A percentile compares a stretch with the other conserved stretches of the same genome.
phyloP scores from a whole-genome alignment of 2,797 vertebrate genomes.

The Schizopygopsis pylzovi region DNA sequence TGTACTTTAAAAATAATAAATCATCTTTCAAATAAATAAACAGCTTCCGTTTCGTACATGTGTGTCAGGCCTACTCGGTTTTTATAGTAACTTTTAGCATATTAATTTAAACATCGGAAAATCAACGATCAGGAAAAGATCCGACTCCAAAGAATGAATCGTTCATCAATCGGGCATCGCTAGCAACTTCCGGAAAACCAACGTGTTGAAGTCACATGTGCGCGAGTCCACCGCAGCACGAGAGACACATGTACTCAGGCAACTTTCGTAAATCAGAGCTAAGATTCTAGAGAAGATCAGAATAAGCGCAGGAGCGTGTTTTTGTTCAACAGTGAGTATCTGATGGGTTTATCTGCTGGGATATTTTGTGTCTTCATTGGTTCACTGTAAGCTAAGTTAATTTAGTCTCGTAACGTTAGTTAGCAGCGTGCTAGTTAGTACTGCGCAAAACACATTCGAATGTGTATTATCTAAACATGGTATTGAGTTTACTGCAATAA shows the following conservation, averaged over 20 bases:
- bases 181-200: slow-evolving; percentile 53
- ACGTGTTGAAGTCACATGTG: slow-evolving; percentile 61
- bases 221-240: not conserved
- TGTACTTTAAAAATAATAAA: not conserved
- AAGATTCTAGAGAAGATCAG: not conserved
- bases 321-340: slow-evolving; percentile 20
- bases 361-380: not conserved
- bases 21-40: not conserved
- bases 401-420: not conserved
- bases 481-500: not conserved
- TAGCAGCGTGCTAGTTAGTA: not conserved
- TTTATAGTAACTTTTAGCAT: not conserved
- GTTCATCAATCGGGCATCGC: not conserved
- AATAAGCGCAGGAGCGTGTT: not conserved
- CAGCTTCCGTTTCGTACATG: not conserved
- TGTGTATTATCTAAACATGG: not conserved
- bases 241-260: not conserved
- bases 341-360: not conserved
- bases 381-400: not conserved
- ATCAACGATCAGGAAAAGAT: slow-evolving; percentile 1
- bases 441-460: not conserved
- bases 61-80: not conserved
- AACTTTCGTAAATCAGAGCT: not conserved
- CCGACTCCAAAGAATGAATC: slow-evolving; percentile 6
- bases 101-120: not conserved